Percentiles rank a stretch among this genome's conserved stretches.
These are phyloP conservation scores for Lathronympha strigana DNA, from an alignment of 2,888 invertebrate genomes.

Conservation along the genomic window DNA sequence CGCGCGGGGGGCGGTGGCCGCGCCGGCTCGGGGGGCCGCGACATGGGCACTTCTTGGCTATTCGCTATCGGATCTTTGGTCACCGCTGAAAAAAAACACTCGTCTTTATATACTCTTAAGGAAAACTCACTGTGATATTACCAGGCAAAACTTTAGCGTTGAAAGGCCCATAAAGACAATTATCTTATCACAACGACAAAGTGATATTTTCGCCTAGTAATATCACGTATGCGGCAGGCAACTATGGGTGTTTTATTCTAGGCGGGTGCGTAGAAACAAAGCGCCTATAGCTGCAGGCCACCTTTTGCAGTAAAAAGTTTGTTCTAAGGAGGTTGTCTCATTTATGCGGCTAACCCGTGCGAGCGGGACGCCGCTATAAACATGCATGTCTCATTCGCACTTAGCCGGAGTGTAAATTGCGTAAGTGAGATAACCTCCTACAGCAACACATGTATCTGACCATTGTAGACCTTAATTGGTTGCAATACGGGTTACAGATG, in stretches of 20 bases:
- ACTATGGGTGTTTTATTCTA: background rate
- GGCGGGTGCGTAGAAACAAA: background rate
- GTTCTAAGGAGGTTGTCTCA: too few species aligned
- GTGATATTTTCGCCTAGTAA: background rate
- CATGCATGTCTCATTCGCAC: too few species aligned
- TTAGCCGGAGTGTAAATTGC: too few species aligned
- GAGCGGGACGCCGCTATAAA: too few species aligned
- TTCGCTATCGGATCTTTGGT: slow-evolving; percentile 61
- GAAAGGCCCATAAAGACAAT: background rate
- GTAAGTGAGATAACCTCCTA: too few species aligned
- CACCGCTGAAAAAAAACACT: slow-evolving; percentile 58
- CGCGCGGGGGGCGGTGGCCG: slow-evolving; percentile 65
- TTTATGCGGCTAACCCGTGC: too few species aligned
- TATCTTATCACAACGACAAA: background rate
- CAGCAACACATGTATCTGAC: background rate
- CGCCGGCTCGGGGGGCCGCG: slow-evolving; percentile 68
- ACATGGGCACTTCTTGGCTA: slow-evolving; percentile 61
- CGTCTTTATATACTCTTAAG: slow-evolving; percentile 12
- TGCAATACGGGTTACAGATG: background rate
- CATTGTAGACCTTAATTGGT: background rate
- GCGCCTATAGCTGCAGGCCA: background rate
- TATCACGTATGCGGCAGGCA: background rate
- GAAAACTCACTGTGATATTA: background rate
- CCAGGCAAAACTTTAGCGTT: slow-evolving; percentile 5
- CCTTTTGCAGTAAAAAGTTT: too few species aligned